A percentile compares a stretch with the other conserved stretches of the same genome.
These are phyloP conservation scores for Pandemis heparana DNA, from an alignment of 2,888 invertebrate species.

Conservation along the genomic window DNA sequence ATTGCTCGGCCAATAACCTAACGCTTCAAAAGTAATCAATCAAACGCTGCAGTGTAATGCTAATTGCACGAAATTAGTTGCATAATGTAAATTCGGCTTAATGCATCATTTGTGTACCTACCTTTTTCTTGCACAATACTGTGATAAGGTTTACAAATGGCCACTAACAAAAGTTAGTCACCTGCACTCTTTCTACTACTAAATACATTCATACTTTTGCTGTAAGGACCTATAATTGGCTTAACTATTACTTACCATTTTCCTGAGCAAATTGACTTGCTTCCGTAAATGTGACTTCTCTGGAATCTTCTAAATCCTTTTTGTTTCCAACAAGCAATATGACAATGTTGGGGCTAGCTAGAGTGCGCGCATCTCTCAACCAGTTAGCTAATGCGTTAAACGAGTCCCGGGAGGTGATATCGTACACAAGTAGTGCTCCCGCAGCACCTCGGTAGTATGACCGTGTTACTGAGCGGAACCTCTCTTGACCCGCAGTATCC, in stretches of 20 bases:
- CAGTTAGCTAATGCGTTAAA: constrained; percentile 96
- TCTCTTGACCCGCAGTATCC: constrained; percentile 98
- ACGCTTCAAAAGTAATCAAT: too few relatives aligned
- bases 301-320: constrained; percentile 91
- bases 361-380: constrained; percentile 92
- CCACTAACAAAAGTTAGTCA: not conserved
- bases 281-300: constrained; percentile 93
- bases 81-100: too few relatives aligned
- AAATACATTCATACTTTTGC: not conserved
- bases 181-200: not conserved
- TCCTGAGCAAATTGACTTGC: constrained; percentile 94
- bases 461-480: constrained; percentile 96
- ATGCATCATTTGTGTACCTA: too few relatives aligned
- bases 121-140: not conserved
- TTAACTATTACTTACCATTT: constrained; percentile 86
- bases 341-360: constrained; percentile 93
- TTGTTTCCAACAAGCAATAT: constrained; percentile 93
- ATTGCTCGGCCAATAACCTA: too few relatives aligned
- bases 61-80: too few relatives aligned
- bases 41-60: too few relatives aligned
- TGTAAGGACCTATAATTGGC: constrained; percentile 8
- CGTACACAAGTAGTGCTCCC: constrained; percentile 96
- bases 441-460: constrained; percentile 95
- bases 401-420: constrained; percentile 96
- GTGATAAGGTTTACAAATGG: not conserved